Evolutionary conservation across 2,113 vertebrate genomes (phyloP).

Genomic region (Rhinoderma darwinii): DNA sequence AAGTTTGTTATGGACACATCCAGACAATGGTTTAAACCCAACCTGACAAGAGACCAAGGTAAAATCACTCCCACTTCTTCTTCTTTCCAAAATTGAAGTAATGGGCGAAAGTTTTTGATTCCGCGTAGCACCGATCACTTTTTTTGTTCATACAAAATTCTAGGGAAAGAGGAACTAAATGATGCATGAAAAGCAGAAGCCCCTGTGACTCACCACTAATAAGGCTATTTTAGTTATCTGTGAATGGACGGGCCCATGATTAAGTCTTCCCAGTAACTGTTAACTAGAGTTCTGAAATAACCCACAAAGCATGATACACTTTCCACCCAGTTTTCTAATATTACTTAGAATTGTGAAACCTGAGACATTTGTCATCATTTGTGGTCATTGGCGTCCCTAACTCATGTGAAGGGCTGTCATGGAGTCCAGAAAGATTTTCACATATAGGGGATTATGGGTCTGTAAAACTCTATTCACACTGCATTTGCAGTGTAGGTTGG

Average conservation of each 20-base stretch:
- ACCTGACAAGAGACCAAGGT: conserved; percentile 84
- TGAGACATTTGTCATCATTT: not conserved
- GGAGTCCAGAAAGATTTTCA: not conserved
- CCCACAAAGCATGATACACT: not conserved
- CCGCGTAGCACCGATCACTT: not conserved
- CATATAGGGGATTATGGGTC: too few species aligned
- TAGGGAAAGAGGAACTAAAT: not conserved
- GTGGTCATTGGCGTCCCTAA: not conserved
- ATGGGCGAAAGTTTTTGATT: not conserved
- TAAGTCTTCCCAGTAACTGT: not conserved
- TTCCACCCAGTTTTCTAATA: not conserved
- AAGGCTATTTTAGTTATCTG: not conserved
- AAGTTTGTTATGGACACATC: conserved; percentile 95
- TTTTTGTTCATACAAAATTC: not conserved
- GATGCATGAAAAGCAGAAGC: not conserved
- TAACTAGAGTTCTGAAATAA: not conserved
- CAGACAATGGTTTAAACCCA: conserved; percentile 90
- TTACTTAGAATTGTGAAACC: too few species aligned
- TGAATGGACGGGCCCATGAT: not conserved
- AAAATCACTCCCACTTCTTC: not conserved
- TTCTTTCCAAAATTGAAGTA: not conserved
- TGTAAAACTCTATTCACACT: too few species aligned
- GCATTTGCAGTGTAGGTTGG: too few species aligned
- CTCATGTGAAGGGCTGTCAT: not conserved
- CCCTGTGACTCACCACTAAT: not conserved